Base-by-base conservation (phyloP, 2,888 invertebrate species). In the Bombyx huttoni region DNA sequence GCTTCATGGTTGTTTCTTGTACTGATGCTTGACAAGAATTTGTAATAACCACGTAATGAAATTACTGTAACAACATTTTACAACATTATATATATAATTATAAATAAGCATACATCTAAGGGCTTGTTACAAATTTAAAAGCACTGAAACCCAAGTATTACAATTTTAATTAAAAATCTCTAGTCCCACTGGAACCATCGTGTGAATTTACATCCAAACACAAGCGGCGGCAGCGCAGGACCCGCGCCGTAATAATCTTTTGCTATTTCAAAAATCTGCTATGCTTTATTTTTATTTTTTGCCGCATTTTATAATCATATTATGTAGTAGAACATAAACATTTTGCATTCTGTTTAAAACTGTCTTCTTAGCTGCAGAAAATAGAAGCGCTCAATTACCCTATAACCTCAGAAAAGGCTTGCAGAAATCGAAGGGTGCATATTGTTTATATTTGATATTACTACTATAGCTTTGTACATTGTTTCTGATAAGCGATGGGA, bases 391-490 rank as follows among this genome's bases (percentile, higher is more conserved):
- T 88, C 87, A 88, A 88, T 52, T 82, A 84, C 76, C 76, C 83
- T 85, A 80, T 87, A 85, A 83, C 85, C 85, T 84, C 79, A 78
- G 75, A 78, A 73, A 84, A 86, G 85, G 87, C 88, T 88, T 87
- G 83, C 87, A 87, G 87, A 84, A 83, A 87, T 83, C 84, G 85
- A 86, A 86, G 87, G 87, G 88, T 87, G 88, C 88, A 87, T 87
- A 87, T 86, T 88, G 87, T 88, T 88, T 88, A 87, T 88, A 88
- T 87, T 87, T 88, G 88, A 89, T 89, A 89, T 89, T 89, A 87
- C 88, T 89, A 88, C 86, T 90, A 90, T 91, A 91, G 91, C 91
- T 91, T 91, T 91, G 91, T 91, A 91, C 91, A 91, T 90, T 91
- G 88, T 90, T 91, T 91, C 90, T 90, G 89, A 90, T 91, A 91